Percentiles rank a stretch among this genome's conserved stretches.
Evolutionary conservation across 1,140 invertebrate species (phyloP).

Genomic region (Belonocnema kinseyi): DNA sequence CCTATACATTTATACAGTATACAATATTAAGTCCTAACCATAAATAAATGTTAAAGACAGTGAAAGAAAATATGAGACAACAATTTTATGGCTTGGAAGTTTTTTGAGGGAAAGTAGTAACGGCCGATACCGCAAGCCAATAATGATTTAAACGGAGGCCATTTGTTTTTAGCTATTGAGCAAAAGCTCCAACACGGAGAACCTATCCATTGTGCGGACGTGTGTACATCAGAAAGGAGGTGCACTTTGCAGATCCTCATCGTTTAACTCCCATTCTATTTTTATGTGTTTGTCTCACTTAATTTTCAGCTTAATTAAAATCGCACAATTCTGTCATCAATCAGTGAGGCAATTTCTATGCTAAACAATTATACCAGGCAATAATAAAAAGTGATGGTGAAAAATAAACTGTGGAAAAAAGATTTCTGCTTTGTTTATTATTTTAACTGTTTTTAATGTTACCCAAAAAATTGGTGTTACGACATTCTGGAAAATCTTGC

Average conservation of each 20-base stretch:
- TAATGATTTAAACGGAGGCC: constrained; percentile 43
- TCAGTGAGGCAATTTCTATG: too few relatives aligned
- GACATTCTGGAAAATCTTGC: too few relatives aligned
- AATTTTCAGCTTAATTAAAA: not conserved
- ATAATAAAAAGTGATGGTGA: too few relatives aligned
- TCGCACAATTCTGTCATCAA: not conserved
- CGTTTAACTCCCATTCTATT: not conserved
- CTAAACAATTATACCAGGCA: too few relatives aligned
- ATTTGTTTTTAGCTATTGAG: constrained; percentile 53
- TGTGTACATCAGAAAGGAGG: constrained; percentile 46
- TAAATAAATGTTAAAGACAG: not conserved
- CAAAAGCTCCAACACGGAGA: constrained; percentile 37
- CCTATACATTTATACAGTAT: not conserved
- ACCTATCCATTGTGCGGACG: constrained; percentile 48
- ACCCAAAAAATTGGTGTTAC: too few relatives aligned
- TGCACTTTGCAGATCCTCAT: constrained; percentile 27
- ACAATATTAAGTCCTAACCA: not conserved
- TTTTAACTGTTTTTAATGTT: too few relatives aligned
- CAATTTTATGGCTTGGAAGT: constrained; percentile 20
- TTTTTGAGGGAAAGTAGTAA: not conserved
- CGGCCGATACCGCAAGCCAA: constrained; percentile 41
- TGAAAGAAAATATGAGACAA: not conserved
- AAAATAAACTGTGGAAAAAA: too few relatives aligned
- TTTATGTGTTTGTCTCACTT: not conserved
- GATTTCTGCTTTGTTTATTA: too few relatives aligned